Conservation (phyloP, 2,113 vertebrate species). For the Tetrao urogallus region DNA sequence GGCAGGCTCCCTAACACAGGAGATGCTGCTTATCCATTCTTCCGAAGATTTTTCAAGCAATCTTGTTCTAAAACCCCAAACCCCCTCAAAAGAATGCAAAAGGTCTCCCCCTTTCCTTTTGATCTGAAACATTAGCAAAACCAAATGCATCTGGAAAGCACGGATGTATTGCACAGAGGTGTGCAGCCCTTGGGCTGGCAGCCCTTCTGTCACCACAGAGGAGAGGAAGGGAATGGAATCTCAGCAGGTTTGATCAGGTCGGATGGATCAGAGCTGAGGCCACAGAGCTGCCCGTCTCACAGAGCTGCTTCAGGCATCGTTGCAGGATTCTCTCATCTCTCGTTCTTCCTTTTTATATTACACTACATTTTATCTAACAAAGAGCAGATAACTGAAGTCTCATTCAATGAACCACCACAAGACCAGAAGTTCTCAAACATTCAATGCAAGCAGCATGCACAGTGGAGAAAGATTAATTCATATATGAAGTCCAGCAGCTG, state of each 20-base stretch:
- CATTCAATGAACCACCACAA: neutral
- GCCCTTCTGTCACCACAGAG: neutral
- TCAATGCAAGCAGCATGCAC: neutral
- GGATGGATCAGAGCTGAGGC: neutral
- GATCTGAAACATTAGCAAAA: neutral
- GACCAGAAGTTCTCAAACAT: constrained; percentile 19
- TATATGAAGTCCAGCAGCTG: neutral
- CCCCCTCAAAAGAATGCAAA: neutral
- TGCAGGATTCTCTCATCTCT: neutral
- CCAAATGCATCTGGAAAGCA: neutral
- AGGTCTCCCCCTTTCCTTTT: neutral
- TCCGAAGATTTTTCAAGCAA: neutral
- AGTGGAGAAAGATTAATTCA: neutral
- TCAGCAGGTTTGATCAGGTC: neutral
- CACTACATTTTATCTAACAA: neutral
- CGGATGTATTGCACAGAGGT: neutral
- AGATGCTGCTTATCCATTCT: neutral
- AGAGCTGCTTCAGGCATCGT: neutral
- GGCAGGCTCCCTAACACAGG: neutral
- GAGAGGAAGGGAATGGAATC: neutral
- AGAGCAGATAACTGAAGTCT: constrained; percentile 8
- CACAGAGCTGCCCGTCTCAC: neutral
- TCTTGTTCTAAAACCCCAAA: neutral
- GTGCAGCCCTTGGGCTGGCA: neutral
- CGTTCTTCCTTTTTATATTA: neutral